A percentile compares a stretch with the other conserved stretches of the same genome.
Evolutionary conservation across 2,888 invertebrate species (phyloP).

Genomic region (Masnerella sp.): DNA sequence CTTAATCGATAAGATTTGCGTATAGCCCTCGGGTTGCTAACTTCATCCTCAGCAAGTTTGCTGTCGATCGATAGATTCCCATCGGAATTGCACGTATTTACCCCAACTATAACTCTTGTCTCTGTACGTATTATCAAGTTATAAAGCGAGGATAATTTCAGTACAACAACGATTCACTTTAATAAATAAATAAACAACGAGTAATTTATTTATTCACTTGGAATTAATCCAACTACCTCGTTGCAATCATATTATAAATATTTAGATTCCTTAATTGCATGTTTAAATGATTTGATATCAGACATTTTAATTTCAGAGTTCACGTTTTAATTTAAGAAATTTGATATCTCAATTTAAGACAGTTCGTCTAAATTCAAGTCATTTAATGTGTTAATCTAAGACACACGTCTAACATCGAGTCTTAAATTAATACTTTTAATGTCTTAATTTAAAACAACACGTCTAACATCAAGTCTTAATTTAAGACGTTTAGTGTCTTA

Average conservation of each 20-base stretch:
- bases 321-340: too few relatives aligned
- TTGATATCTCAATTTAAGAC: too few relatives aligned
- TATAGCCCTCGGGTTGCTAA: slow-evolving; percentile 37
- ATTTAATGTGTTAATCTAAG: too few relatives aligned
- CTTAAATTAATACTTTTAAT: too few relatives aligned
- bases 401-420: too few relatives aligned
- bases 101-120: slow-evolving; percentile 41
- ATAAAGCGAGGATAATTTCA: slow-evolving; percentile 39
- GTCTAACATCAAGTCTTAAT: too few relatives aligned
- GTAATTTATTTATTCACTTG: slow-evolving; percentile 4
- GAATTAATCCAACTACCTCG: background rate
- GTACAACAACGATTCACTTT: slow-evolving; percentile 18
- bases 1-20: slow-evolving; percentile 50
- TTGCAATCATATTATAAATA: background rate
- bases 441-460: too few relatives aligned
- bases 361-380: too few relatives aligned
- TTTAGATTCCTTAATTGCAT: too few relatives aligned
- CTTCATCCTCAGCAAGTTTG: slow-evolving; percentile 42
- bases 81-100: slow-evolving; percentile 50
- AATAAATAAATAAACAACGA: slow-evolving; percentile 18
- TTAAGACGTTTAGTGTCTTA: too few relatives aligned
- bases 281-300: too few relatives aligned
- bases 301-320: too few relatives aligned
- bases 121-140: slow-evolving; percentile 44
- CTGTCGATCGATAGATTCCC: slow-evolving; percentile 49